Percentiles rank a stretch among this genome's conserved stretches.
These are phyloP conservation scores for Plutella xylostella DNA, from an alignment of 2,888 invertebrate species.

Conservation along the genomic window DNA sequence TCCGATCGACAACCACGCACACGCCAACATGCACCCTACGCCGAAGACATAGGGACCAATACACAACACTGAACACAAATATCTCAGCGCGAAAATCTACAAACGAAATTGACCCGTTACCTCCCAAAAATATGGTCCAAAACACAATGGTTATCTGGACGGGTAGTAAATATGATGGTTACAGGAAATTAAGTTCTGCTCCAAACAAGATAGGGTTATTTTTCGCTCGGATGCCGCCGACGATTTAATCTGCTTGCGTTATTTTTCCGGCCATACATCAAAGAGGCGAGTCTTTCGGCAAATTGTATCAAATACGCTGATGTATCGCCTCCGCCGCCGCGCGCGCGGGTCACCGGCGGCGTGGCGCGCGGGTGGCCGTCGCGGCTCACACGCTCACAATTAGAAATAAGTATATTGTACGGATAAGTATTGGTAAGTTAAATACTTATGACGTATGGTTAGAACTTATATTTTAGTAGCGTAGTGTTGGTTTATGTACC, in stretches of 20 bases:
- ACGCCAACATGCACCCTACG: too few relatives aligned
- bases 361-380: not conserved
- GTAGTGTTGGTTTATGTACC: too few relatives aligned
- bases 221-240: conserved; percentile 4
- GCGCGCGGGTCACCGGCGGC: not conserved
- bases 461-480: too few relatives aligned
- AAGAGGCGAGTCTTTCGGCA: conserved; percentile 14
- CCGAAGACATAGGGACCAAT: not conserved
- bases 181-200: conserved; percentile 4
- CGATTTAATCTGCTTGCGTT: conserved; percentile 18
- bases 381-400: not conserved
- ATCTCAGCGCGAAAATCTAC: not conserved
- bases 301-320: conserved; percentile 20
- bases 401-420: too few relatives aligned
- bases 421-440: too few relatives aligned
- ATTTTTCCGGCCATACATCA: conserved; percentile 21
- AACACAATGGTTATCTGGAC: not conserved
- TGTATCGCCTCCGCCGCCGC: conserved; percentile 13
- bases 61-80: not conserved
- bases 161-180: not conserved
- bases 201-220: conserved; percentile 1
- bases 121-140: not conserved
- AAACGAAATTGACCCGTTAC: not conserved
- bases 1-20: too few relatives aligned
- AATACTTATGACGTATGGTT: too few relatives aligned